These are phyloP conservation scores for Sebastes matsubarae DNA, from an alignment of 2,797 vertebrate species.

Conservation along the genomic window DNA sequence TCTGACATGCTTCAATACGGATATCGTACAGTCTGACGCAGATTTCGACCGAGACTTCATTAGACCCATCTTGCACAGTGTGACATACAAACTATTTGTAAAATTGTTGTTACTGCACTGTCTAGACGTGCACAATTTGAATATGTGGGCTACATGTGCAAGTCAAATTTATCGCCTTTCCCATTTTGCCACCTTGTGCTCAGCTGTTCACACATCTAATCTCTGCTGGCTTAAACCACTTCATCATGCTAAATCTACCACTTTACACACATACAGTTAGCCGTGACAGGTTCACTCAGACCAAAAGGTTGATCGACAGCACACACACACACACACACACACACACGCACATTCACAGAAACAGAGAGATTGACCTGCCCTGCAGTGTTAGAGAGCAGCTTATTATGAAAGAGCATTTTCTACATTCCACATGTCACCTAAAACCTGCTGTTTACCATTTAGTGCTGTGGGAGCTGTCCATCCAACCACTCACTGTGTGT, in stretches of 20 bases:
- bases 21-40: neutral
- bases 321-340: constrained; percentile 1
- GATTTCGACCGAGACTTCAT: neutral
- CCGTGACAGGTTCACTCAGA: constrained; percentile 24
- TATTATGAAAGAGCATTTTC: constrained; percentile 86
- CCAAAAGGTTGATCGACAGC: constrained; percentile 3
- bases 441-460: constrained; percentile 88
- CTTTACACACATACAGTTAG: constrained; percentile 27
- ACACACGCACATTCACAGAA: constrained; percentile 20
- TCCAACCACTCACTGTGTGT: constrained; percentile 26
- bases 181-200: constrained; percentile 23
- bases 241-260: constrained; percentile 43
- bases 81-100: neutral
- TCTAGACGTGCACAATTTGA: neutral
- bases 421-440: constrained; percentile 84
- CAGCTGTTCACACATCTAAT: constrained; percentile 60
- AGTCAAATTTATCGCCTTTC: neutral
- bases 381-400: constrained; percentile 54
- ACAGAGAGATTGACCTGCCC: constrained; percentile 50
- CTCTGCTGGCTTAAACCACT: constrained; percentile 53
- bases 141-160: neutral
- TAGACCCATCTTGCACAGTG: neutral
- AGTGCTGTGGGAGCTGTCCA: constrained; percentile 82
- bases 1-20: neutral
- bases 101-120: neutral